phyloP scores from a whole-genome alignment of 2,113 vertebrate species.

The Melierax canorus region DNA sequence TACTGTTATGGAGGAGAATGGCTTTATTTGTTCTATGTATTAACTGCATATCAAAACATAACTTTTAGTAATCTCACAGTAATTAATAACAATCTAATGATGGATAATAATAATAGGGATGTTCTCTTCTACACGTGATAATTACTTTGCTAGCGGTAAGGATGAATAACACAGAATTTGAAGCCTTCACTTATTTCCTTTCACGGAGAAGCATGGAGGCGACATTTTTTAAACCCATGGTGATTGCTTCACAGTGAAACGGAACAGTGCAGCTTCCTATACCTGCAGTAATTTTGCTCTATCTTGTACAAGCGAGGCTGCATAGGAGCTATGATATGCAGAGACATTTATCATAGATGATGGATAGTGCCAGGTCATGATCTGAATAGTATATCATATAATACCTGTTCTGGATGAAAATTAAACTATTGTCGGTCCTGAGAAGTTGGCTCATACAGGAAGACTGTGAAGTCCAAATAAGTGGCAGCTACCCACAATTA shows the following conservation, averaged over 20 bases:
- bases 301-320: background rate
- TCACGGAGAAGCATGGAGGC: background rate
- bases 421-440: background rate
- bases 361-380: background rate
- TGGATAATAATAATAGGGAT: background rate
- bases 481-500: background rate
- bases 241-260: background rate
- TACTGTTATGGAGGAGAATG: background rate
- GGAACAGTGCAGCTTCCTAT: background rate
- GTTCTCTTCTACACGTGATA: background rate
- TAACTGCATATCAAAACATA: background rate
- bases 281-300: background rate
- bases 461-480: background rate
- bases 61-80: background rate
- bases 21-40: background rate
- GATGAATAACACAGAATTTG: background rate
- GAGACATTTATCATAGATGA: background rate
- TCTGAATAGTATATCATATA: background rate
- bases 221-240: background rate
- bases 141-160: background rate
- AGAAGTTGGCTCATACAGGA: background rate
- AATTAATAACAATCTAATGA: background rate
- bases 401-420: background rate
- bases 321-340: background rate
- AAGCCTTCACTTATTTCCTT: background rate